Percentiles rank a stretch among this genome's conserved stretches.
Evolutionary conservation across 2,797 vertebrate species (phyloP).

Genomic region (Nannoperca australis): DNA sequence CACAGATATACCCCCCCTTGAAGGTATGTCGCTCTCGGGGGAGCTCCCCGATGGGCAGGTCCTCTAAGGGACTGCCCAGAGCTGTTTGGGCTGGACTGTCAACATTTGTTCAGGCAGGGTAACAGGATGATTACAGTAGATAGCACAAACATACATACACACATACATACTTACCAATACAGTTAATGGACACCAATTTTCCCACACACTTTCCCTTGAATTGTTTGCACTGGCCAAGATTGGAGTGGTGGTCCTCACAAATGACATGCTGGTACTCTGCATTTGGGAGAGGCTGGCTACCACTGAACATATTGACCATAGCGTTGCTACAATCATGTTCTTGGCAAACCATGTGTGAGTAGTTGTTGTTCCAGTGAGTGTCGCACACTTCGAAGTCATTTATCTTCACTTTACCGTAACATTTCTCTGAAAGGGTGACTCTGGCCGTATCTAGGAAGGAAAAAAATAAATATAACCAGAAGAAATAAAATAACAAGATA

Average conservation of each 20-base stretch:
- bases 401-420: slow-evolving; percentile 60
- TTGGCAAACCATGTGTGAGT: slow-evolving; percentile 59
- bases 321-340: slow-evolving; percentile 3
- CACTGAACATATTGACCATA: rapidly evolving
- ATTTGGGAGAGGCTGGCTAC: rapidly evolving
- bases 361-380: rapidly evolving
- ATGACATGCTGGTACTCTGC: slow-evolving; percentile 11
- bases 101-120: neutral
- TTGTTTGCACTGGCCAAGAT: slow-evolving; percentile 70
- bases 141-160: too few relatives aligned
- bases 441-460: slow-evolving; percentile 17
- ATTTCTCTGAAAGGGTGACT: rapidly evolving
- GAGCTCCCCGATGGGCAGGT: too few relatives aligned
- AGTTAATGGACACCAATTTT: slow-evolving; percentile 33
- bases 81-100: too few relatives aligned
- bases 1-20: too few relatives aligned
- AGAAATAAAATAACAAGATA: neutral
- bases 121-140: neutral
- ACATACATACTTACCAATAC: slow-evolving; percentile 65
- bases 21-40: too few relatives aligned
- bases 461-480: too few relatives aligned
- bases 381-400: neutral
- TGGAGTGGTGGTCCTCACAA: slow-evolving; percentile 47
- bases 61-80: too few relatives aligned
- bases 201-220: rapidly evolving